Evolutionary conservation across 2,797 vertebrate species (phyloP).

Genomic region (Pseudotriccus pelzelni): DNA sequence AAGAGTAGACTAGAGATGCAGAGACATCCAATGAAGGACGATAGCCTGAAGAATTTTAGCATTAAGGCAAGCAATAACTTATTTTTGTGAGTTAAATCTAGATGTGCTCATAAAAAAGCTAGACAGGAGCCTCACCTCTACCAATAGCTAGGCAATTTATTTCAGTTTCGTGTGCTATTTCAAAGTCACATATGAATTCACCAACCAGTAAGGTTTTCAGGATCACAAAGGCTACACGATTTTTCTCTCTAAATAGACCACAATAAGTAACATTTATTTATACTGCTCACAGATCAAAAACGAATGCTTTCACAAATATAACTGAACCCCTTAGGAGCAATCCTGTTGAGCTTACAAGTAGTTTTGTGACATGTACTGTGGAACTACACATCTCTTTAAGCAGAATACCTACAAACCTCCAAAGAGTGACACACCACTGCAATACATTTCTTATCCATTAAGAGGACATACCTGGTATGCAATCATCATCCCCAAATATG

Average conservation of each 20-base stretch:
- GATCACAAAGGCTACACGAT: not conserved
- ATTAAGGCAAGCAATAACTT: not conserved
- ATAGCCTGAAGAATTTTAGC: not conserved
- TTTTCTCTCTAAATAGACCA: not conserved
- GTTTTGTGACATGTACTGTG: not conserved
- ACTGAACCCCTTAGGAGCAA: accelerated
- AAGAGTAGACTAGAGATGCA: not conserved
- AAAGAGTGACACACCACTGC: not conserved
- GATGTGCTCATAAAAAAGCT: not conserved
- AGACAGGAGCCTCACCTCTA: not conserved
- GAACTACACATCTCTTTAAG: not conserved
- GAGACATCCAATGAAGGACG: not conserved
- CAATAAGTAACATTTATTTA: not conserved
- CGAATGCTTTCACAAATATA: not conserved
- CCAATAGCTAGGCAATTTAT: not conserved
- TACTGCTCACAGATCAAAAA: not conserved
- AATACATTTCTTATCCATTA: not conserved
- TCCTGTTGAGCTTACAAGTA: not conserved
- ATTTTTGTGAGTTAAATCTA: not conserved
- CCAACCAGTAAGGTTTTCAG: not conserved
- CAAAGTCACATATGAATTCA: not conserved
- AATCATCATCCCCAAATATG: constrained; percentile 11
- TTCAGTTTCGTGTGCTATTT: not conserved
- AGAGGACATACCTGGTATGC: not conserved
- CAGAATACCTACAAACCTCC: not conserved